Conservation (phyloP, 2,113 vertebrate species). For the Percina caprodes region DNA sequence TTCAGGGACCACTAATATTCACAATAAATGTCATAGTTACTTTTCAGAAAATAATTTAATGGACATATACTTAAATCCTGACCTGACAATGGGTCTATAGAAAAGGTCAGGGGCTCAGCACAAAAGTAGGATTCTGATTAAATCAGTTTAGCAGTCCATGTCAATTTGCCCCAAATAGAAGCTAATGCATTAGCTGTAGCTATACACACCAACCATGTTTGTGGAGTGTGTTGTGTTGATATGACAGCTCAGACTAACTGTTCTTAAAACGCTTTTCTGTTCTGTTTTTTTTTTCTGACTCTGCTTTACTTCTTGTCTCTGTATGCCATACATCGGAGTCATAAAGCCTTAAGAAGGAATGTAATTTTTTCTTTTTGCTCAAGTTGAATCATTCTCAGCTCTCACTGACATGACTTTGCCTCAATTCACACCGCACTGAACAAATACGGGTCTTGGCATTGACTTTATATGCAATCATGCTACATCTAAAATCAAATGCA, state of each 20-base stretch:
- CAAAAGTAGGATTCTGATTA: neutral
- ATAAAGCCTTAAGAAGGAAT: neutral
- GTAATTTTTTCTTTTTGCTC: neutral
- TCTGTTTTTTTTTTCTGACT: too few relatives aligned
- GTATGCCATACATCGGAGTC: neutral
- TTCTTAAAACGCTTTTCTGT: too few relatives aligned
- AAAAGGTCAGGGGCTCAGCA: neutral
- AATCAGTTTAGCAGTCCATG: neutral
- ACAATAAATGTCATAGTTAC: neutral
- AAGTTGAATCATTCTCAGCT: neutral
- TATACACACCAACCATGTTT: neutral
- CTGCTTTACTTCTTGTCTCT: neutral
- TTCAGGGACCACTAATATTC: neutral
- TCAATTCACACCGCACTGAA: neutral
- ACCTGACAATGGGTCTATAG: neutral
- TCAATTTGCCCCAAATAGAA: neutral
- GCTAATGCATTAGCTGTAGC: neutral
- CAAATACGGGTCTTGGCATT: neutral
- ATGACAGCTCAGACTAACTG: neutral
- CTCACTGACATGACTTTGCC: neutral
- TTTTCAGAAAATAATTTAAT: neutral
- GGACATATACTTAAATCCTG: neutral
- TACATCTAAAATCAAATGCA: neutral
- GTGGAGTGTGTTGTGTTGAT: neutral
- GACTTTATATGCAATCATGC: neutral